These are phyloP conservation scores for Syngnathus typhle DNA, from an alignment of 2,113 vertebrate genomes.

Conservation along the genomic window DNA sequence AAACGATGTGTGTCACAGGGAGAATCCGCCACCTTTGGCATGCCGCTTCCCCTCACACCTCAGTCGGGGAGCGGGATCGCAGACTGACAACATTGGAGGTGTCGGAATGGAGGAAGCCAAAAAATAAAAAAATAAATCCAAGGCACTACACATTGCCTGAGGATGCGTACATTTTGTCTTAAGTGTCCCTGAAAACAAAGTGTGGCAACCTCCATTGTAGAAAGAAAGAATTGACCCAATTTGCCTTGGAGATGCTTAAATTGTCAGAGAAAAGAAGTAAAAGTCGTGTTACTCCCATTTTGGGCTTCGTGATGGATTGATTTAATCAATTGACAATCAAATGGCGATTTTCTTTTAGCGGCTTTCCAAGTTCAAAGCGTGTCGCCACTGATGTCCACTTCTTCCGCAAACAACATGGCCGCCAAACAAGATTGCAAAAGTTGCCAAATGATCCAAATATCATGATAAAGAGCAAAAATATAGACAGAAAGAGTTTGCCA, in stretches of 20 bases:
- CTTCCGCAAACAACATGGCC: background rate
- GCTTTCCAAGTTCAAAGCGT: background rate
- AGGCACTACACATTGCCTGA: constrained; percentile 27
- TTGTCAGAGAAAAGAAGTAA: background rate
- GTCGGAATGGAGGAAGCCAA: constrained; percentile 51
- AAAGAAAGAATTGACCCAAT: constrained; percentile 54
- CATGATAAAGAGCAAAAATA: too few species aligned
- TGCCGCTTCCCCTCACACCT: constrained; percentile 64
- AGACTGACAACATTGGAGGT: constrained; percentile 66
- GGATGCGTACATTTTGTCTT: constrained; percentile 40
- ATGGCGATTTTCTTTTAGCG: too few species aligned
- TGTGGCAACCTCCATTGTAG: constrained; percentile 52
- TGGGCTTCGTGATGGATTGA: too few species aligned
- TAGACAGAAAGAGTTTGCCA: background rate
- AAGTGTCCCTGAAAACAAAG: constrained; percentile 44
- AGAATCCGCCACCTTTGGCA: constrained; percentile 59
- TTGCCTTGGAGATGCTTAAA: constrained; percentile 34
- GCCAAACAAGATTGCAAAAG: background rate
- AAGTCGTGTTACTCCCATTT: background rate
- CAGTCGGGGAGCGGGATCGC: constrained; percentile 49
- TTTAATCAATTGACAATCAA: too few species aligned
- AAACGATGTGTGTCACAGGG: constrained; percentile 54
- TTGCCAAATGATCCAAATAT: background rate
- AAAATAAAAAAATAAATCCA: constrained; percentile 34
- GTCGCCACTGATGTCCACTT: background rate